Evolutionary conservation across 2,888 invertebrate species (phyloP).

Genomic region (Cheilosia impressa): DNA sequence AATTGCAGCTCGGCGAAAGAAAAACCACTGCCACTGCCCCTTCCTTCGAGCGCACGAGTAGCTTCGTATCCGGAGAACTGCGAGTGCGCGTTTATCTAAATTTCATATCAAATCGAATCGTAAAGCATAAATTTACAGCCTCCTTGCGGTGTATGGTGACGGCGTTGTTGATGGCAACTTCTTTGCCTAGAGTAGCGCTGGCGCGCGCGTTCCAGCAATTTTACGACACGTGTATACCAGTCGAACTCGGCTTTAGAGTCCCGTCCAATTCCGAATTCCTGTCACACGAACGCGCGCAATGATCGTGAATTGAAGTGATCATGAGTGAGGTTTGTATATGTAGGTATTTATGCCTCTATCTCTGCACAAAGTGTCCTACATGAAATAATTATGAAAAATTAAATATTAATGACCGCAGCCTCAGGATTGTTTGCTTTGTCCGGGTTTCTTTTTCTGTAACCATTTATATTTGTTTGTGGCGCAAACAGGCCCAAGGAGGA

Average conservation of each 20-base stretch:
- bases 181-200: neutral
- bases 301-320: slow-evolving; percentile 65
- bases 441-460: slow-evolving; percentile 44
- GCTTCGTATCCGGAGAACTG: slow-evolving; percentile 18
- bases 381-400: slow-evolving; percentile 74
- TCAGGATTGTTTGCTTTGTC: slow-evolving; percentile 63
- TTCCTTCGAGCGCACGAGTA: neutral
- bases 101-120: slow-evolving; percentile 42
- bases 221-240: slow-evolving; percentile 64
- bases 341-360: slow-evolving; percentile 13
- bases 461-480: slow-evolving; percentile 2
- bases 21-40: neutral
- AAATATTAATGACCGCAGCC: slow-evolving; percentile 71
- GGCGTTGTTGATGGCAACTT: neutral
- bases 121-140: slow-evolving; percentile 45
- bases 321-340: slow-evolving; percentile 39
- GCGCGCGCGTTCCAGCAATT: slow-evolving; percentile 66
- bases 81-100: slow-evolving; percentile 52
- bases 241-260: slow-evolving; percentile 16
- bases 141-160: slow-evolving; percentile 17
- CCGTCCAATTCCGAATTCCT: slow-evolving; percentile 68
- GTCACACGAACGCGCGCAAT: slow-evolving; percentile 59
- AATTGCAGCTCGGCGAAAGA: slow-evolving; percentile 45
- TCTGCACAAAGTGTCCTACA: slow-evolving; percentile 63
- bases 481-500: slow-evolving; percentile 51